Evolutionary conservation across 53 echinoderm and acorn worm genomes (phyloP), one percentile per base, ranked within the genome.

Genomic region (Astropecten irregularis): DNA sequence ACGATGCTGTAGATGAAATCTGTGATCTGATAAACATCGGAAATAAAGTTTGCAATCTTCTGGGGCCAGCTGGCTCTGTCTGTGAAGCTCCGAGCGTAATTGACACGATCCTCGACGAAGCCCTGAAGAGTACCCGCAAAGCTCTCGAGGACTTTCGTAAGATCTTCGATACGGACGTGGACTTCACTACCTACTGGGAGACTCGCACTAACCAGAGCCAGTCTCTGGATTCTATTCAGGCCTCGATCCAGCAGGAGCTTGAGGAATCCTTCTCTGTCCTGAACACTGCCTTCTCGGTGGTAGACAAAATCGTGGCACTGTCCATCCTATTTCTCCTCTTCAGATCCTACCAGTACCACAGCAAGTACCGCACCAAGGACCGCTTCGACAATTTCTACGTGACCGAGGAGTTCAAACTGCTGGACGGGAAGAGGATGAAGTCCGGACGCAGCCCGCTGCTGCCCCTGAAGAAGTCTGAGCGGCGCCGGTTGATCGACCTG

Each of bases 311-410:
- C 30, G 50, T 95, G 66, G 96, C 96, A 1, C 69, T 95, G 18
- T 91, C 96, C 23, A 55, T 95, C 9, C 35, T 91, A 5, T 95
- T 87, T 81, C 69, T 95, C 13, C 67, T 81, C 25, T 60, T 93
- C 48, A 52, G 84, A 18, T 91, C 96, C 2, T 93, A 95, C 82
- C 72, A 86, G 27, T 95, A 95, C 19, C 91, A 93, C 71, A 88
- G 79, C 66, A 88, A 89, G 51, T 95, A 93, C 44, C 89, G 89
- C 38, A 95, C 93, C 30, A 93, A 93, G 53, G 93, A 95, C 49
- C 60, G 83, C 25, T 95, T 93, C 55, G 96, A 95, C 56, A 95
- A 95, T 67, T 91, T 81, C 72, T 95, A 95, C 70, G 74, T 95
- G 66, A 95, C 96, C 2, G 36, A 71, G 2, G 84, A 91, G 54